A percentile compares a stretch with the other conserved stretches of the same genome.
Conservation (phyloP, 92 coral and sea anemone species). For the Parazoanthus darwini region DNA sequence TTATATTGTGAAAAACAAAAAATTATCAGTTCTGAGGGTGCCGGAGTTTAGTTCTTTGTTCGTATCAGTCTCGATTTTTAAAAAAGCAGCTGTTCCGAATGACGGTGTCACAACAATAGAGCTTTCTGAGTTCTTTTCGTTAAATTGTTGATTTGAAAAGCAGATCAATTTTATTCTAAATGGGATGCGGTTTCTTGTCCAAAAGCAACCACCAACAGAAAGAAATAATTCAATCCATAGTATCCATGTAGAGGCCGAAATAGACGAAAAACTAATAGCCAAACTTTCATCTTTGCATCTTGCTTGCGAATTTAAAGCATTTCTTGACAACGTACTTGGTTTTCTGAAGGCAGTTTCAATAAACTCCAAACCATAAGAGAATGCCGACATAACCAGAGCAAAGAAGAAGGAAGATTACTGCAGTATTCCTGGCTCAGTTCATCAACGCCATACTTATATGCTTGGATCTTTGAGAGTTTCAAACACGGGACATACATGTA, state of each 20-base stretch:
- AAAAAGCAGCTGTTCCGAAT: not conserved
- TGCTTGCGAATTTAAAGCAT: not conserved
- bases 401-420: not conserved
- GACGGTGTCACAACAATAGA: not conserved
- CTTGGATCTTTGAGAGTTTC: not conserved
- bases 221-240: not conserved
- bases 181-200: not conserved
- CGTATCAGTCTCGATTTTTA: not conserved
- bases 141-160: constrained; percentile 2
- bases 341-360: not conserved
- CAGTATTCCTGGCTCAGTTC: not conserved
- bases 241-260: not conserved
- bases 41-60: not conserved
- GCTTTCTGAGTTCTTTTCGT: not conserved
- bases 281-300: not conserved
- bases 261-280: not conserved
- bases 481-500: not conserved
- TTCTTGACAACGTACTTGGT: not conserved
- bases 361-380: not conserved
- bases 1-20: not conserved
- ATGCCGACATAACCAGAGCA: not conserved
- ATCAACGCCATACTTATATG: not conserved
- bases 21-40: not conserved
- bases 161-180: not conserved
- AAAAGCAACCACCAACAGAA: not conserved